Conservation (phyloP, 2,888 invertebrate genomes). For the Apodemia hepburni region DNA sequence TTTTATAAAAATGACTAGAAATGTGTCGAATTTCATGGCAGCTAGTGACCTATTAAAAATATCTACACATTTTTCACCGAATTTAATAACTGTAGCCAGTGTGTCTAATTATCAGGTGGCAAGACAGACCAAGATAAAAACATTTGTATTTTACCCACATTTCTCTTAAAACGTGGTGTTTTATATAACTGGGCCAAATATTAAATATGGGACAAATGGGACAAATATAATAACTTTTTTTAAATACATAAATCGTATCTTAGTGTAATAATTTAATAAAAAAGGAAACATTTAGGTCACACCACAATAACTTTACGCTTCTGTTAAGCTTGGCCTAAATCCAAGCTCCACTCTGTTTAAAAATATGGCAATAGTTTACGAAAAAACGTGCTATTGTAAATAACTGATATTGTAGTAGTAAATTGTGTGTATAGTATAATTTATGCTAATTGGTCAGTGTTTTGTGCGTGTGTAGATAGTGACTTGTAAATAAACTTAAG, state of each 20-base stretch:
- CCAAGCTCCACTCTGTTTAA: not conserved
- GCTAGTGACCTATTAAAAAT: no score
- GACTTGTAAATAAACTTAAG: conserved; percentile 51
- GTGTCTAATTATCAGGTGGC: no score
- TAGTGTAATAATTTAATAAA: not conserved
- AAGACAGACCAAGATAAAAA: no score
- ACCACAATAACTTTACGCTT: not conserved
- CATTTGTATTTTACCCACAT: not conserved
- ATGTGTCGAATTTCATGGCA: no score
- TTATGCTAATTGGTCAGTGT: conserved; percentile 61
- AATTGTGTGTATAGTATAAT: conserved; percentile 73
- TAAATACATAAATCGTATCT: not conserved
- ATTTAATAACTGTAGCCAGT: no score
- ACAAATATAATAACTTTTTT: no score
- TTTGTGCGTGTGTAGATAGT: conserved; percentile 74
- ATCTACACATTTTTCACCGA: no score
- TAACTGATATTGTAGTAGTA: conserved; percentile 62
- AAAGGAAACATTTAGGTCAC: conserved; percentile 5
- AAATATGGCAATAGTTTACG: not conserved
- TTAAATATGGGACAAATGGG: not conserved
- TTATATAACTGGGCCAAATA: not conserved
- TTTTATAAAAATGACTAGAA: no score
- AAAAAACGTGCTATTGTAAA: conserved; percentile 47
- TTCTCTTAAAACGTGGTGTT: not conserved
- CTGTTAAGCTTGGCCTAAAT: conserved; percentile 2